A percentile compares a stretch with the other conserved stretches of the same genome.
Conservation (phyloP, 2,888 invertebrate genomes). For the Cheilosia variabilis region DNA sequence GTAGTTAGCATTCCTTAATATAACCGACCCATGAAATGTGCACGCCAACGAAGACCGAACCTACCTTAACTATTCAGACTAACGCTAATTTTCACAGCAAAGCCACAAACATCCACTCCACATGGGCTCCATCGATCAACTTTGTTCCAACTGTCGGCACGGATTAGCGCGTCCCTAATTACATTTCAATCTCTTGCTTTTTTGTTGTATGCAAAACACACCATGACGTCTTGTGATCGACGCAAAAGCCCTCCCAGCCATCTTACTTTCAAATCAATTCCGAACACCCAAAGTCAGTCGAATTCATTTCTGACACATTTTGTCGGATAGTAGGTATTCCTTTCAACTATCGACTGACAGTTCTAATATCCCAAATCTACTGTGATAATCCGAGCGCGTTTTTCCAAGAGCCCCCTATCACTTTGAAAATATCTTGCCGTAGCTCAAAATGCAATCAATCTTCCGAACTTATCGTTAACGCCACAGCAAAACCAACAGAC, state of each 20-base stretch:
- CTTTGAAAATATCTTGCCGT: slow-evolving; percentile 30
- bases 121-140: slow-evolving; percentile 6
- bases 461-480: slow-evolving; percentile 64
- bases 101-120: background rate
- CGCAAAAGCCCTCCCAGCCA: background rate
- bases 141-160: background rate
- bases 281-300: background rate
- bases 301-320: slow-evolving; percentile 25
- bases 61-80: background rate
- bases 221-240: slow-evolving; percentile 28
- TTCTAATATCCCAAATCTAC: slow-evolving; percentile 7
- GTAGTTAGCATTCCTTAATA: too few species aligned
- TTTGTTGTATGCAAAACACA: slow-evolving; percentile 28
- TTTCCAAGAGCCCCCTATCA: background rate
- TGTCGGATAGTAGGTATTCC: background rate
- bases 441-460: slow-evolving; percentile 65
- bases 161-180: slow-evolving; percentile 9
- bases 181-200: background rate
- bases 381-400: slow-evolving; percentile 30
- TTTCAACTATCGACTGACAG: slow-evolving; percentile 31
- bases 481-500: slow-evolving; percentile 40
- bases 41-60: background rate
- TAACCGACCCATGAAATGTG: too few species aligned
- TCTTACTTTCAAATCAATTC: slow-evolving; percentile 46
- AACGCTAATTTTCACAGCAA: background rate